These are phyloP conservation scores for Apostichopus parvimensis DNA, from an alignment of 35 echinoderm and acorn worm species.

Conservation along the genomic window DNA sequence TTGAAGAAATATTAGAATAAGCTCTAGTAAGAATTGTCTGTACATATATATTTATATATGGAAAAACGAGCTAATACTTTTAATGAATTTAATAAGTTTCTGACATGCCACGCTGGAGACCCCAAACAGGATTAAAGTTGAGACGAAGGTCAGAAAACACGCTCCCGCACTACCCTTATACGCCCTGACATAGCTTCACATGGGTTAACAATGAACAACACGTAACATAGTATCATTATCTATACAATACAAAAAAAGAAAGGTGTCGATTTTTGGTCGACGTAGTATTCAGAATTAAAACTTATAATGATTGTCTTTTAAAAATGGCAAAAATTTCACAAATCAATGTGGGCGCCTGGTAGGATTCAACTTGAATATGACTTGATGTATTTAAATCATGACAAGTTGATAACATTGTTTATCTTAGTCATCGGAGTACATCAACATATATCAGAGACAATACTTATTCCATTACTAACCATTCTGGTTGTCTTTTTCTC, in stretches of 20 bases:
- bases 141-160: not conserved
- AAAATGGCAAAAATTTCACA: not conserved
- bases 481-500: too few species aligned
- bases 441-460: too few species aligned
- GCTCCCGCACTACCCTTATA: not conserved
- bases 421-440: too few species aligned
- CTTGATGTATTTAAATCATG: too few species aligned
- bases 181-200: not conserved
- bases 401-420: too few species aligned
- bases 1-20: too few species aligned
- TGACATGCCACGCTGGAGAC: conserved; percentile 49
- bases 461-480: too few species aligned
- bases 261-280: not conserved
- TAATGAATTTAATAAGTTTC: not conserved
- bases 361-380: too few species aligned
- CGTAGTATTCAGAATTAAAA: not conserved
- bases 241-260: conserved; percentile 20
- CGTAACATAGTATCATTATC: conserved; percentile 43
- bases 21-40: too few species aligned
- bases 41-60: too few species aligned
- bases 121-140: conserved; percentile 7
- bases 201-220: conserved; percentile 43
- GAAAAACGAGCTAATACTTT: not conserved
- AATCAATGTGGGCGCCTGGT: too few species aligned
- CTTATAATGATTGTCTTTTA: not conserved